These are phyloP conservation scores for Catharus ustulatus DNA, from an alignment of 2,797 vertebrate genomes.

Conservation along the genomic window DNA sequence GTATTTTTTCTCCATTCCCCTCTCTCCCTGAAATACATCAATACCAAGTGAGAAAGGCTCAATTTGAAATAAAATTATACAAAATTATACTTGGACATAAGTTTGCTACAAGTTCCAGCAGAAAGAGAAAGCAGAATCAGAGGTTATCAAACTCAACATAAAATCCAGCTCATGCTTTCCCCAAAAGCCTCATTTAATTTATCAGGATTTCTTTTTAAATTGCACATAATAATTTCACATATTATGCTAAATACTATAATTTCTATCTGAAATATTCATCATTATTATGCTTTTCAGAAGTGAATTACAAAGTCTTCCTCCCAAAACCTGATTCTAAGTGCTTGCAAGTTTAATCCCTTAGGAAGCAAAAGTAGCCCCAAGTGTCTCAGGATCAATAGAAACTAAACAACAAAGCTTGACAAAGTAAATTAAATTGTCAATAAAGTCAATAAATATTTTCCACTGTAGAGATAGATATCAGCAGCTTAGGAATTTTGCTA, in stretches of 20 bases:
- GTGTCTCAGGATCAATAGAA: not conserved
- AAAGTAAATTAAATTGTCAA: not conserved
- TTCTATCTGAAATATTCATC: not conserved
- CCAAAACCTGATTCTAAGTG: not conserved
- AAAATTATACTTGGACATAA: not conserved
- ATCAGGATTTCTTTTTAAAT: not conserved
- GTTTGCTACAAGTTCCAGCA: not conserved
- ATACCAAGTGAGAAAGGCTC: not conserved
- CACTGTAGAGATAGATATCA: not conserved
- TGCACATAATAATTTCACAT: not conserved
- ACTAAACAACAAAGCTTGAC: not conserved
- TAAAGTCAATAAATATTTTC: not conserved
- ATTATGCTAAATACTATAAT: not conserved
- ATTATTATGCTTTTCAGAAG: not conserved
- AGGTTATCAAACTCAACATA: not conserved
- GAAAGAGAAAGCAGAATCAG: not conserved
- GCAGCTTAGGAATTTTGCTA: not conserved
- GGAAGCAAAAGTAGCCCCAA: not conserved
- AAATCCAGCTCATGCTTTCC: not conserved
- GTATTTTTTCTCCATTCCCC: not conserved
- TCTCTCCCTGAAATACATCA: fast-evolving
- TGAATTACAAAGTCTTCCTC: not conserved
- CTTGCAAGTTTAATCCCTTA: not conserved
- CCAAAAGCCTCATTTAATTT: not conserved
- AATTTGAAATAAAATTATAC: not conserved